These are phyloP conservation scores for Pitangus sulphuratus DNA, from an alignment of 2,797 vertebrate species.

Conservation along the genomic window DNA sequence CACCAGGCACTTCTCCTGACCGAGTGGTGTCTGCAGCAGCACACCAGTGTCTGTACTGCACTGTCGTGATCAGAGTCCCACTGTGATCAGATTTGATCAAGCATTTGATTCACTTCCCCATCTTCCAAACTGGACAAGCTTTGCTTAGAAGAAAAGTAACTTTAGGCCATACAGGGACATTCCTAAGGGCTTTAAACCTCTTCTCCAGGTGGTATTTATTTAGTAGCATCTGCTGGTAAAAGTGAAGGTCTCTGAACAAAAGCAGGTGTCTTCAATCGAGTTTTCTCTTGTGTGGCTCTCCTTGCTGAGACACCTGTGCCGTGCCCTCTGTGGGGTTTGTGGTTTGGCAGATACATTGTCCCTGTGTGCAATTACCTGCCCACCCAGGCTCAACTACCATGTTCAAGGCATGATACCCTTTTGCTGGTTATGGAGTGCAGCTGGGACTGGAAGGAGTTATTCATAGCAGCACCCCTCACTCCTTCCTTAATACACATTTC, in stretches of 20 bases:
- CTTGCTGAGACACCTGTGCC: neutral
- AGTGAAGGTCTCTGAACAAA: neutral
- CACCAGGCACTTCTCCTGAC: neutral
- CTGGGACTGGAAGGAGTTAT: neutral
- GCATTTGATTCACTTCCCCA: neutral
- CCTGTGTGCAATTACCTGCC: rapidly evolving
- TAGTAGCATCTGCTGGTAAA: neutral
- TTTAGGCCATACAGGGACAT: neutral
- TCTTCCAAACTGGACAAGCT: neutral
- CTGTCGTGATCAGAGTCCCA: rapidly evolving
- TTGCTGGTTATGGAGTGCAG: neutral
- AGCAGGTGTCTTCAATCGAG: neutral
- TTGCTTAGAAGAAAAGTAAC: neutral
- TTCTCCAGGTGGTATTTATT: neutral
- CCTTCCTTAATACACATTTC: neutral
- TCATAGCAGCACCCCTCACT: neutral
- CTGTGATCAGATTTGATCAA: neutral
- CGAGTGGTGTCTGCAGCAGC: neutral
- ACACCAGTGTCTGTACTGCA: rapidly evolving
- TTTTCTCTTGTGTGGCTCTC: neutral
- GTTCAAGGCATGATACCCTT: neutral
- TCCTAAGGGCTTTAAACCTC: neutral
- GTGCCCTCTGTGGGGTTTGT: neutral
- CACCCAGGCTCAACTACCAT: neutral
- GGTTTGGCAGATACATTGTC: neutral